phyloP scores from a whole-genome alignment of 1,140 invertebrate species.

The Metopolophium dirhodum region DNA sequence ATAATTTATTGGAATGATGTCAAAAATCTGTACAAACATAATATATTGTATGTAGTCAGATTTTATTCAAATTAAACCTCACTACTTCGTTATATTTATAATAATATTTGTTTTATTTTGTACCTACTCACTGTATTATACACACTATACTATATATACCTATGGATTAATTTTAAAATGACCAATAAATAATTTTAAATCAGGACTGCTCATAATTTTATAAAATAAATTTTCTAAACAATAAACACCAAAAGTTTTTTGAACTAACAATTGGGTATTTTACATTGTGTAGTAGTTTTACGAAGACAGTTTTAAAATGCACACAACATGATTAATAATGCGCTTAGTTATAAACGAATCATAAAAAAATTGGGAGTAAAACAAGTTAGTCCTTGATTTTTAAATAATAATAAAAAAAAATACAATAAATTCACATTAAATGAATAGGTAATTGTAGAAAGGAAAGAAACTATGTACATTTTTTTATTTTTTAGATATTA shows the following conservation, averaged over 20 bases:
- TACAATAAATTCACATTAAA: neutral
- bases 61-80: neutral
- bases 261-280: neutral
- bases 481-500: neutral
- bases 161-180: no score
- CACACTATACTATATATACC: no score
- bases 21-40: neutral
- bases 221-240: no score
- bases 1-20: neutral
- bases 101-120: no score
- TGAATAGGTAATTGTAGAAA: neutral
- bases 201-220: no score
- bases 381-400: conserved; percentile 1
- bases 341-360: neutral
- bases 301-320: neutral
- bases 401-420: neutral
- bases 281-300: neutral
- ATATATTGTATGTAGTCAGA: neutral
- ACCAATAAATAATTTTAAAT: no score
- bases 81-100: neutral
- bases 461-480: neutral
- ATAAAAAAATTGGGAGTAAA: neutral
- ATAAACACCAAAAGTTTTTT: neutral
- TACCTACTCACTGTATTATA: no score
- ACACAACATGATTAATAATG: neutral